phyloP scores from a whole-genome alignment of 2,888 invertebrate species.

The Tetragonisca angustula region DNA sequence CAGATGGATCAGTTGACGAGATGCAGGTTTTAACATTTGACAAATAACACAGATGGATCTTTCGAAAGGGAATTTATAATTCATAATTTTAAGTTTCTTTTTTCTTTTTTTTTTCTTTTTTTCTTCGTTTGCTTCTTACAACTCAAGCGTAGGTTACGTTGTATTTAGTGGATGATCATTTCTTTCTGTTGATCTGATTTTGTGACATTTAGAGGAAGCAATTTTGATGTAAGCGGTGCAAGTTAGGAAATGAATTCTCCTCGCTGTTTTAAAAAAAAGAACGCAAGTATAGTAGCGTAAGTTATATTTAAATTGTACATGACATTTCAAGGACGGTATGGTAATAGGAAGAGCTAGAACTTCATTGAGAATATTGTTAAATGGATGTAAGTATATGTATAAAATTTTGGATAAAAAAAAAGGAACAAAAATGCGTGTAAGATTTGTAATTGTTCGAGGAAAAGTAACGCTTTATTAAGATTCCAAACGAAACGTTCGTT shows the following conservation, averaged over 20 bases:
- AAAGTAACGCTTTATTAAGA: slow-evolving; percentile 29
- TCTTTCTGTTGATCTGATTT: slow-evolving; percentile 21
- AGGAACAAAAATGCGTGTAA: slow-evolving; percentile 23
- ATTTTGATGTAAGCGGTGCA: slow-evolving; percentile 1
- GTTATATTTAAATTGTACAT: slow-evolving; percentile 50
- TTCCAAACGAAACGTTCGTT: slow-evolving; percentile 10
- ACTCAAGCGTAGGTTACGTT: neutral
- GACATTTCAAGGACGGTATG: slow-evolving; percentile 14
- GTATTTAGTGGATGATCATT: neutral
- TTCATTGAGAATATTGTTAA: slow-evolving; percentile 41
- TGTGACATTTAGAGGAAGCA: slow-evolving; percentile 7
- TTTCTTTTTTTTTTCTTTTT: neutral
- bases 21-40: slow-evolving; percentile 4
- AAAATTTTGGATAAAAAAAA: slow-evolving; percentile 40
- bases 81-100: slow-evolving; percentile 9
- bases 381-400: slow-evolving; percentile 58
- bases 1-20: slow-evolving; percentile 52
- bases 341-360: slow-evolving; percentile 12
- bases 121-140: slow-evolving; percentile 4
- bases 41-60: neutral
- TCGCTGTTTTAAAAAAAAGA: slow-evolving; percentile 17
- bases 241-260: slow-evolving; percentile 15
- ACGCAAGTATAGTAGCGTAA: slow-evolving; percentile 30
- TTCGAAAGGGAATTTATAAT: slow-evolving; percentile 2
- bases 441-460: slow-evolving; percentile 44